Evolutionary conservation across 2,888 invertebrate genomes (phyloP), one percentile per base, ranked within the genome.

Genomic region (Odontothrips loti): DNA sequence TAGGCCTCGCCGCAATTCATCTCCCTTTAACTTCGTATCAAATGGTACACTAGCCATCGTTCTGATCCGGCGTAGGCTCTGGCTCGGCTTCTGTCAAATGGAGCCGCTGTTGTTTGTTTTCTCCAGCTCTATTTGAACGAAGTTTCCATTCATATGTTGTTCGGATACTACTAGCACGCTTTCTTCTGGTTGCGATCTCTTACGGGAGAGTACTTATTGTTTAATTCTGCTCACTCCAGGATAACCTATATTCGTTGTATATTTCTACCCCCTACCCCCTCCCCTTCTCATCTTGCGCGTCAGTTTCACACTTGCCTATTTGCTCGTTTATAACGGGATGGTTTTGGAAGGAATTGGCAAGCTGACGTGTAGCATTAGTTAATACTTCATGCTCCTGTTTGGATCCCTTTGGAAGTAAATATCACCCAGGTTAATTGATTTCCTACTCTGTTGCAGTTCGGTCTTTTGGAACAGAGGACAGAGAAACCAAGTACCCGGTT

Each of bases 381-480:
- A 6, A 6, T 43, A 6, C 34, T 43, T 43, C 34, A 43, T 43
- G 34, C 34, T 43, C 6, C 34, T 68, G 75, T 2, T 68, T n/a
- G 6, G 75, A 6, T 68, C 3, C n/a, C 2, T 4, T 68, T 68
- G 2, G 27, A 4, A 6, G 75, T 8, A 2, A 6, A 68, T 34
- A 79, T 20, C 79, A 17, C 79, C n/a, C 79, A 12, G 15, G 17
- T 47, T 82, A 51, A 47, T 81, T 79, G 79, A 81, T 80, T 9
- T 80, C 0, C 82, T 83, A 83, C 83, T 82, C 83, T 84, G 87
- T 89, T 91, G 82, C 90, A 99, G 99, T 99, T 84, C 93, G 97
- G 85, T 99, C 99, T 15, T 99, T 98, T 90, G 99, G 99, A 81
- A 99, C 99, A 68, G 99, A 99, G 89, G 98, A 99, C 87, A 91